These are phyloP conservation scores for Chlamydotis undulata DNA, from an alignment of 2,113 vertebrate genomes.

Conservation along the genomic window DNA sequence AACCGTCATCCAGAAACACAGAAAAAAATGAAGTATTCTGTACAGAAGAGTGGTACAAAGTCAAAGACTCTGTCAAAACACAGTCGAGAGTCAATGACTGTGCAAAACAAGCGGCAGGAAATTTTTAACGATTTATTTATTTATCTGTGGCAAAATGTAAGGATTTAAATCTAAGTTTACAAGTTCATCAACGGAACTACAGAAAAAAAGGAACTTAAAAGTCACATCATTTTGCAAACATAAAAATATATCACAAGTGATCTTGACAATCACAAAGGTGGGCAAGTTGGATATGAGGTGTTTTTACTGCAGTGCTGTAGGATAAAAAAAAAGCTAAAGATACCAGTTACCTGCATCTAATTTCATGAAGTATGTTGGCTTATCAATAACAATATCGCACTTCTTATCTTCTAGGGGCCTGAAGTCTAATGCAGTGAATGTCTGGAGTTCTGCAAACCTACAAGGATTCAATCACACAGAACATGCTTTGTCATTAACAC, in stretches of 20 bases:
- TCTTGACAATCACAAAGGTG: background rate
- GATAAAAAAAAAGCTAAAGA: background rate
- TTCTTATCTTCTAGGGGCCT: conserved; percentile 79
- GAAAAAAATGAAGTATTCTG: background rate
- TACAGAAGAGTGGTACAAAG: background rate
- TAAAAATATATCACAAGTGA: background rate
- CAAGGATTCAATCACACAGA: conserved; percentile 18
- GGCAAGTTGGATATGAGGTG: background rate
- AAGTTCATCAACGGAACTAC: background rate
- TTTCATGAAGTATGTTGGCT: conserved; percentile 95
- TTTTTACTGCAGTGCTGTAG: background rate
- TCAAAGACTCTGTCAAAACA: background rate
- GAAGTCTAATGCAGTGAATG: conserved; percentile 84
- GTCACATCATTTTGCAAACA: background rate
- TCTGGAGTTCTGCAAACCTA: conserved; percentile 96
- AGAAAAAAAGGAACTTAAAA: background rate
- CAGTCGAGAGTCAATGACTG: background rate
- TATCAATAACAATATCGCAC: conserved; percentile 91
- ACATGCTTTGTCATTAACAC: conserved; percentile 14
- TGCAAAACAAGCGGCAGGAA: background rate
- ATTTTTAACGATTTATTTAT: background rate
- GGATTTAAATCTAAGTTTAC: background rate
- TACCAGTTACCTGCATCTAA: conserved; percentile 89
- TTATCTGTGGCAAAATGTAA: background rate
- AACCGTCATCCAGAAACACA: background rate